Evolutionary conservation across 2,113 vertebrate species (phyloP).

Genomic region (Ammodytes marinus): DNA sequence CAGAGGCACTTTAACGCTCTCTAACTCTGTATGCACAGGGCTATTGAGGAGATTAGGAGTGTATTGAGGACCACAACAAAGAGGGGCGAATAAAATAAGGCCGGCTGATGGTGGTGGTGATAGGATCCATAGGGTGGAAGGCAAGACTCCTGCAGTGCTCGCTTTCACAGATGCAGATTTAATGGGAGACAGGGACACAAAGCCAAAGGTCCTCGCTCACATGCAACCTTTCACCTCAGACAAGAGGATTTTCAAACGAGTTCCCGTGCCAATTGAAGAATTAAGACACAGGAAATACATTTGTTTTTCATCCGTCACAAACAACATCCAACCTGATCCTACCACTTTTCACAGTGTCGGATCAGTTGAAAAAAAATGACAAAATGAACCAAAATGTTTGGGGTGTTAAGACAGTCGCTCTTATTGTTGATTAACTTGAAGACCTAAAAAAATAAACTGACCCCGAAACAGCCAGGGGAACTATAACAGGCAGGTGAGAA

Average conservation of each 20-base stretch:
- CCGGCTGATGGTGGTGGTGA: neutral
- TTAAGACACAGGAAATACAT: neutral
- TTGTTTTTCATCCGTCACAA: slow-evolving; percentile 11
- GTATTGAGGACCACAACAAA: slow-evolving; percentile 58
- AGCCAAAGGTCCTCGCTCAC: slow-evolving; percentile 40
- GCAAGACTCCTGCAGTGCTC: slow-evolving; percentile 56
- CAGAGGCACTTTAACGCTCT: slow-evolving; percentile 33
- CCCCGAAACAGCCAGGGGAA: slow-evolving; percentile 47
- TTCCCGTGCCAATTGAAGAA: slow-evolving; percentile 1
- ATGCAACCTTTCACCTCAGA: slow-evolving; percentile 38
- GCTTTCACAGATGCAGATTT: slow-evolving; percentile 71
- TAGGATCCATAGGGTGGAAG: slow-evolving; percentile 44
- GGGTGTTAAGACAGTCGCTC: neutral
- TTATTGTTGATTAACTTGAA: neutral
- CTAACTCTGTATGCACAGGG: slow-evolving; percentile 45
- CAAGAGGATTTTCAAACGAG: slow-evolving; percentile 40
- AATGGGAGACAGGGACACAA: slow-evolving; percentile 38
- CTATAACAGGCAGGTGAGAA: slow-evolving; percentile 62
- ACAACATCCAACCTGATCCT: neutral
- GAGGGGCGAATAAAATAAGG: slow-evolving; percentile 11
- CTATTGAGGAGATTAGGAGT: slow-evolving; percentile 48
- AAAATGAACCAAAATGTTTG: neutral
- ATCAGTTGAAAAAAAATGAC: neutral
- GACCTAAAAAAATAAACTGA: neutral
- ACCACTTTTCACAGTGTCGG: neutral